Evolutionary conservation across 1,140 invertebrate species (phyloP), one percentile per base, ranked within the genome.

Genomic region (Drosophila repleta): DNA sequence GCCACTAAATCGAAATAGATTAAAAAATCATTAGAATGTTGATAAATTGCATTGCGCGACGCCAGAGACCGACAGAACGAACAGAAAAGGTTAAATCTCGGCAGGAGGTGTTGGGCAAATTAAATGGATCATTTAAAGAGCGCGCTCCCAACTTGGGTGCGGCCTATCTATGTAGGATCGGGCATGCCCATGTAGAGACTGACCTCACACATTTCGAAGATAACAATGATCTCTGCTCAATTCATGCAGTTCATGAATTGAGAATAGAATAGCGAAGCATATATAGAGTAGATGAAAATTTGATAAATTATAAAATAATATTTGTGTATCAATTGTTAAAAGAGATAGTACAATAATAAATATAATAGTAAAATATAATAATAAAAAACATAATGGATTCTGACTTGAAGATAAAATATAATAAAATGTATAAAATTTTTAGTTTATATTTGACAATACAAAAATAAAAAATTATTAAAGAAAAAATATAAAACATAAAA

Each of bases 21-120:
- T 87, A 88, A 87, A 87, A 88, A 87, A 79, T 49, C 82, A 87
- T 87, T 87, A 87, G 73, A 82, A 60, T 75, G 65, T 64, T 87
- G 83, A 87, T 83, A 87, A 83, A 87, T 87, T 73, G 82, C 53
- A 53, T 70, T 48, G 49, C 58, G 37, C 55, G 11, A 13, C 24
- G 43, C 8, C 7, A 39, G 10, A 29, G 24, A 39, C 7, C 53
- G 13, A 6, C 35, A 26, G 8, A 20, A 13, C n/a, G 13, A 24
- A 20, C 35, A 4, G 20, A 66, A 74, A 70, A 64, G 65, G 73
- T 64, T 75, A 61, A 82, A 81, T 60, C 61, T 37, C 65, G 45
- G 26, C 73, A 20, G 58, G 67, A 85, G 82, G 82, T 85, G 82
- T 82, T 73, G 67, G 82, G 57, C 78, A 79, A 76, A 73, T 88